phyloP scores from a whole-genome alignment of 2,888 invertebrate genomes.

The Cephus rjabovi region DNA sequence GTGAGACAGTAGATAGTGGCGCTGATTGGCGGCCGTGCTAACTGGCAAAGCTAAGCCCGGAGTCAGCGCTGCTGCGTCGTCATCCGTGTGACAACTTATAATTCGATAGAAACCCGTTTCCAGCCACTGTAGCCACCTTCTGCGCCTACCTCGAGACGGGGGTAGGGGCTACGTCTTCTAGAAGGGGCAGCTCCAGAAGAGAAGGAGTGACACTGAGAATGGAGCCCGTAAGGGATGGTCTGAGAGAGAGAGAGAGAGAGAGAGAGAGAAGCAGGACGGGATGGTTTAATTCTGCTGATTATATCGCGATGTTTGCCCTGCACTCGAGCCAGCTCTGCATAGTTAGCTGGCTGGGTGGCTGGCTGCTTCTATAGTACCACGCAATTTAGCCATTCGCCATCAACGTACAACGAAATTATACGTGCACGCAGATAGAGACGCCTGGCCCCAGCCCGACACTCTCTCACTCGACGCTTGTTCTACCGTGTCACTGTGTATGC shows the following conservation, averaged over 20 bases:
- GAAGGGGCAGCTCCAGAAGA: neutral
- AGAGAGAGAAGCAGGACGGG: constrained; percentile 4
- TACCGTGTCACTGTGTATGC: no score
- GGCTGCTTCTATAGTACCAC: constrained; percentile 1
- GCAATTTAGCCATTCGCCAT: constrained; percentile 22
- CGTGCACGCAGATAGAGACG: constrained; percentile 4
- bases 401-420: constrained; percentile 24
- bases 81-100: constrained; percentile 60
- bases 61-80: constrained; percentile 49
- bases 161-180: neutral
- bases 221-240: no score
- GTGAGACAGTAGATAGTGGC: constrained; percentile 21
- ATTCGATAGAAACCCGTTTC: constrained; percentile 54
- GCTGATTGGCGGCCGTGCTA: constrained; percentile 54
- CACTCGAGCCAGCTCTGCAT: constrained; percentile 13
- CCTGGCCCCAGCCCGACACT: neutral
- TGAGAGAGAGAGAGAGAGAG: neutral
- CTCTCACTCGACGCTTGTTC: no score
- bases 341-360: constrained; percentile 4
- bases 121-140: neutral
- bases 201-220: no score
- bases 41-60: constrained; percentile 50
- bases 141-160: neutral
- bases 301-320: constrained; percentile 45
- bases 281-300: constrained; percentile 46